These are phyloP conservation scores for Phymorhynchus buccinoides DNA, from an alignment of 1,140 invertebrate genomes.

Conservation along the genomic window DNA sequence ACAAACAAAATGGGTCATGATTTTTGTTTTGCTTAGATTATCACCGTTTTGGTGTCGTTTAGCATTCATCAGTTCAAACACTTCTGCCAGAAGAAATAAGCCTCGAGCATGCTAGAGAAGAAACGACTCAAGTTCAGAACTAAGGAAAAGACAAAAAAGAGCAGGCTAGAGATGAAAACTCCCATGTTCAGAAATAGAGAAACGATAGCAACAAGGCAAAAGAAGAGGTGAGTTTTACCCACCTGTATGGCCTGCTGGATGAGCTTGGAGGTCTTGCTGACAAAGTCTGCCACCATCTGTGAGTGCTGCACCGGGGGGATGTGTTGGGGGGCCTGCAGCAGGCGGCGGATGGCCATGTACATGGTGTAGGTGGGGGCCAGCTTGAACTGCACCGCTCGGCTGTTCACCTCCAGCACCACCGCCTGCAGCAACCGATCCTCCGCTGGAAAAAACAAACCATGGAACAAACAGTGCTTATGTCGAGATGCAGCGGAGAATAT, in stretches of 20 bases:
- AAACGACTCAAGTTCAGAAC: too few species aligned
- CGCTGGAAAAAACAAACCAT: conserved; percentile 72
- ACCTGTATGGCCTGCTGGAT: conserved; percentile 87
- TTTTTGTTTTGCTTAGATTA: neutral
- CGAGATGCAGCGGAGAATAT: too few species aligned
- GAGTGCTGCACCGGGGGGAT: conserved; percentile 91
- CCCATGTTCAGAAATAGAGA: too few species aligned
- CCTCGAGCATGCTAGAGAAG: too few species aligned
- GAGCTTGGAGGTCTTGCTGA: conserved; percentile 90
- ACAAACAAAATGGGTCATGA: conserved; percentile 8
- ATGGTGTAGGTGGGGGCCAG: conserved; percentile 95
- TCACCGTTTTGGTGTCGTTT: too few species aligned
- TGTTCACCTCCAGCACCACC: conserved; percentile 88
- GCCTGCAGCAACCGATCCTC: conserved; percentile 92
- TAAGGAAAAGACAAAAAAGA: too few species aligned
- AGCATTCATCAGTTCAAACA: too few species aligned
- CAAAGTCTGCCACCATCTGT: conserved; percentile 88
- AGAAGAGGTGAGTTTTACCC: too few species aligned
- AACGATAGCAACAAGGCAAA: too few species aligned
- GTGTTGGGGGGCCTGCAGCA: conserved; percentile 93
- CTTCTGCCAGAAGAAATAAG: too few species aligned
- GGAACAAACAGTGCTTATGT: too few species aligned
- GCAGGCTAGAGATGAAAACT: too few species aligned
- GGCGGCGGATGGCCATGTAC: conserved; percentile 91
- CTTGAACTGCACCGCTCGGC: conserved; percentile 75